These are phyloP conservation scores for Lottia gigantea DNA, from an alignment of 2,888 invertebrate genomes.

Conservation along the genomic window DNA sequence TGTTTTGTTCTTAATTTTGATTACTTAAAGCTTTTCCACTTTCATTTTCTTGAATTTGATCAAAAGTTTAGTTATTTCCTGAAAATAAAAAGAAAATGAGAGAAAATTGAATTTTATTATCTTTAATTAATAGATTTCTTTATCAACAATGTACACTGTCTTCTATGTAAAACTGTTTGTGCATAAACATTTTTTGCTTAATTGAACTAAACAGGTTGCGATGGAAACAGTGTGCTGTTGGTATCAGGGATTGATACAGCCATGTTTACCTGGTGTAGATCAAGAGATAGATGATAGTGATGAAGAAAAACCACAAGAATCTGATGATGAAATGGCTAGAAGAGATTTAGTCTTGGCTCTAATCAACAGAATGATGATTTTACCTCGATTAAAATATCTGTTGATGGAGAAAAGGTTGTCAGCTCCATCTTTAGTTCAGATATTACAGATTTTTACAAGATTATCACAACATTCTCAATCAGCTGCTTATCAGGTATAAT, in stretches of 20 bases:
- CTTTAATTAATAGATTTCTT: too few relatives aligned
- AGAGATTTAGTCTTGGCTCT: slow-evolving; percentile 76
- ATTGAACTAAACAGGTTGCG: too few relatives aligned
- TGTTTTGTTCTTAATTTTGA: too few relatives aligned
- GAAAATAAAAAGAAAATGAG: too few relatives aligned
- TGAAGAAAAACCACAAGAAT: slow-evolving; percentile 73
- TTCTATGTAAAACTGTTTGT: too few relatives aligned
- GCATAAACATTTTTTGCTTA: too few relatives aligned
- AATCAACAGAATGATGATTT: slow-evolving; percentile 72
- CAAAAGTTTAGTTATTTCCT: too few relatives aligned
- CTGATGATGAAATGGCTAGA: slow-evolving; percentile 88
- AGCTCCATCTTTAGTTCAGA: slow-evolving; percentile 79
- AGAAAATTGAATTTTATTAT: too few relatives aligned
- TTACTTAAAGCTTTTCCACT: too few relatives aligned
- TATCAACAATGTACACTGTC: too few relatives aligned
- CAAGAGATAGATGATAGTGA: slow-evolving; percentile 37
- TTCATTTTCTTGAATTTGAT: too few relatives aligned
- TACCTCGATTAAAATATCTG: slow-evolving; percentile 83
- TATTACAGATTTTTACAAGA: slow-evolving; percentile 83
- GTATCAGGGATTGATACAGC: slow-evolving; percentile 71
- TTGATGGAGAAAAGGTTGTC: slow-evolving; percentile 78
- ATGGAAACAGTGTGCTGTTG: slow-evolving; percentile 52
- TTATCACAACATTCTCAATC: slow-evolving; percentile 82
- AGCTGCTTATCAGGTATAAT: slow-evolving; percentile 71
- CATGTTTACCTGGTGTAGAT: slow-evolving; percentile 68